Base-by-base conservation (phyloP, 2,797 vertebrate genomes). In the Rhinoraja longicauda region DNA sequence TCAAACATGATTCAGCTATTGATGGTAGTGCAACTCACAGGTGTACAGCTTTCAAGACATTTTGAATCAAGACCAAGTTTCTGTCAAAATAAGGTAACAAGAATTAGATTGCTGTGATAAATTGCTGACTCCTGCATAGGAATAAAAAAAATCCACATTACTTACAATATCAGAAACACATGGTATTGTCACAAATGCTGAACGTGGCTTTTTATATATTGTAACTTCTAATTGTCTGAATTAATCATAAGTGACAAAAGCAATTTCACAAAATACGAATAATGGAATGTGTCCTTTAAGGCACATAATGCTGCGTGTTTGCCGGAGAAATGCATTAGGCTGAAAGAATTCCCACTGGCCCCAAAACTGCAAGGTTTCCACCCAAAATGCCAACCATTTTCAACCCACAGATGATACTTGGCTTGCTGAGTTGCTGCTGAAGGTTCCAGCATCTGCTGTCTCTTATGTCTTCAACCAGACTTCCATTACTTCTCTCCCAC, bases 101-200 rank as follows among this genome's bases (percentile, higher is more conserved):
- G 93, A 62, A 78, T 93, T 75, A 92, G 62, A 90, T 75, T 76
- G 72, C 90, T 75, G 39, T 90, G 93, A 93, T 93, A 78, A 93
- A 81, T 81, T 78, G 62, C 29, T 78, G 36, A 93, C 36, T 76
- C 67, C 7, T 19, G 64, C 78, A 79, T 53, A 78, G 21, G 67
- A 91, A 26, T 45, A 12, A 64, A 91, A 45, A 21, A 45, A 72
- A 39, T 73, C 36, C 39, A 45, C 19, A 91, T 26, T 45, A 91
- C 32, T 32, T 70, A 19, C 32, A 72, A 72, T 72, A 70, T 24
- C 79, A 82, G 26, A 82, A 57, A 57, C 19, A 26, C 79, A 57
- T 9, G 10, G 79, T 53, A 26, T 82, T 53, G 53, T 45, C 88
- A 91, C n/a, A 91, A 72, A 72, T 0, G 32, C 21, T 91, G 32